Evolutionary conservation across 2,888 invertebrate species (phyloP).

Genomic region (Lochmaea capreae): DNA sequence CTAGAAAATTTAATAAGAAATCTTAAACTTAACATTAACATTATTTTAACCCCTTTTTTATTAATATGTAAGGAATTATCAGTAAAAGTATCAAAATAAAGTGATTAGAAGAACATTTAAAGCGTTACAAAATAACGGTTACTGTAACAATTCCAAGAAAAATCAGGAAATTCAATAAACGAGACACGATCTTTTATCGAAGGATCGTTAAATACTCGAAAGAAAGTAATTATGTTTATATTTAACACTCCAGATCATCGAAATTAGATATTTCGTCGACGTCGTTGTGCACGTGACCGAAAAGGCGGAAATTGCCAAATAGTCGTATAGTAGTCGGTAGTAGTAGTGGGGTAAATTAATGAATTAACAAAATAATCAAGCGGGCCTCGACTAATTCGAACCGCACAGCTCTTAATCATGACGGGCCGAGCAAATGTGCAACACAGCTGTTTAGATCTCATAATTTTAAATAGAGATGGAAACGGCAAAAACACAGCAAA

Average conservation of each 20-base stretch:
- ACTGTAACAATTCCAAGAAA: too few species aligned
- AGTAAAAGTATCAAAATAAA: too few species aligned
- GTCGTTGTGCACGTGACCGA: slow-evolving; percentile 38
- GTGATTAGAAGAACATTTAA: too few species aligned
- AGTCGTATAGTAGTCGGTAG: slow-evolving; percentile 7
- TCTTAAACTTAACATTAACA: too few species aligned
- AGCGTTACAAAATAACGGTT: too few species aligned
- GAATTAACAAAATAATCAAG: slow-evolving; percentile 61
- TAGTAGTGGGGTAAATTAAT: slow-evolving; percentile 56
- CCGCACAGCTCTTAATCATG: slow-evolving; percentile 56
- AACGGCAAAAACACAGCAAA: not conserved
- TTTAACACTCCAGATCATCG: not conserved
- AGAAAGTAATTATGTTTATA: slow-evolving; percentile 41
- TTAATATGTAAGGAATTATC: too few species aligned
- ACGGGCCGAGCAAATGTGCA: slow-evolving; percentile 60
- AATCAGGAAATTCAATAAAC: too few species aligned
- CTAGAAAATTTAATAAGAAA: not conserved
- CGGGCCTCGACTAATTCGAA: slow-evolving; percentile 53
- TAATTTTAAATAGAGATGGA: slow-evolving; percentile 52
- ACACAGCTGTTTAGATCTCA: slow-evolving; percentile 64
- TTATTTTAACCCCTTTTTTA: too few species aligned
- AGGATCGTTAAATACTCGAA: slow-evolving; percentile 32
- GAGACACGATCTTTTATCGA: slow-evolving; percentile 35
- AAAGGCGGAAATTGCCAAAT: slow-evolving; percentile 58
- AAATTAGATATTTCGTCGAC: not conserved